Conservation (phyloP, 1,140 invertebrate genomes). For the Lethrus apterus region DNA sequence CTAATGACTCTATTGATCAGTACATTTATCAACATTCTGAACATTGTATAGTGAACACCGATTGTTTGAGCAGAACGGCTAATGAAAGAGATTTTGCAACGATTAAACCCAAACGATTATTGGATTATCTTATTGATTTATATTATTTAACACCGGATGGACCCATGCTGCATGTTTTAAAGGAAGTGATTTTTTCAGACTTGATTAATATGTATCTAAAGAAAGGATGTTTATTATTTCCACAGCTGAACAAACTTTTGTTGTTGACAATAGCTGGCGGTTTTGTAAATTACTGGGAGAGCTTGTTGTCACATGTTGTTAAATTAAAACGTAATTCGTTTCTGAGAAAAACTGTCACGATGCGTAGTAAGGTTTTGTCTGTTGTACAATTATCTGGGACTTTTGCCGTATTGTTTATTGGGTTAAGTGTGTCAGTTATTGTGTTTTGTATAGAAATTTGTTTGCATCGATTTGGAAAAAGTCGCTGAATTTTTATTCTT, state of each 20-base stretch:
- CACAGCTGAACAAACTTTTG: neutral
- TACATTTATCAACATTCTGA: neutral
- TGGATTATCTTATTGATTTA: neutral
- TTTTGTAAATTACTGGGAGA: constrained; percentile 1
- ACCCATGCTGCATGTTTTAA: constrained; percentile 1
- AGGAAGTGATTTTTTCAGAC: neutral
- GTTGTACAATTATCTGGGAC: neutral
- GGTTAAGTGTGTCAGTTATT: neutral
- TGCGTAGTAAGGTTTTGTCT: neutral
- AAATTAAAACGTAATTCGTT: constrained; percentile 1
- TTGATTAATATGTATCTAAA: neutral
- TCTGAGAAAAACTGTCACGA: neutral
- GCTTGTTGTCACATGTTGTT: neutral
- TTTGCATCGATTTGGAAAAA: neutral
- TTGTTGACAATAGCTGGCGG: neutral
- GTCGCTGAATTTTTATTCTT: too few species aligned
- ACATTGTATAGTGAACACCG: neutral
- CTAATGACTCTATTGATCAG: neutral
- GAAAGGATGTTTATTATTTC: constrained; percentile 9
- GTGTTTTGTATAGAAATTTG: constrained; percentile 5
- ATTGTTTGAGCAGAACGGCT: constrained; percentile 7
- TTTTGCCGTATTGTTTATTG: neutral
- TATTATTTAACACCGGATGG: constrained; percentile 5
- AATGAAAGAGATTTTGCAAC: constrained; percentile 12
- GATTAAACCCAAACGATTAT: constrained; percentile 1